Evolutionary conservation across 2,797 vertebrate genomes (phyloP).

Genomic region (Streptopelia turtur): DNA sequence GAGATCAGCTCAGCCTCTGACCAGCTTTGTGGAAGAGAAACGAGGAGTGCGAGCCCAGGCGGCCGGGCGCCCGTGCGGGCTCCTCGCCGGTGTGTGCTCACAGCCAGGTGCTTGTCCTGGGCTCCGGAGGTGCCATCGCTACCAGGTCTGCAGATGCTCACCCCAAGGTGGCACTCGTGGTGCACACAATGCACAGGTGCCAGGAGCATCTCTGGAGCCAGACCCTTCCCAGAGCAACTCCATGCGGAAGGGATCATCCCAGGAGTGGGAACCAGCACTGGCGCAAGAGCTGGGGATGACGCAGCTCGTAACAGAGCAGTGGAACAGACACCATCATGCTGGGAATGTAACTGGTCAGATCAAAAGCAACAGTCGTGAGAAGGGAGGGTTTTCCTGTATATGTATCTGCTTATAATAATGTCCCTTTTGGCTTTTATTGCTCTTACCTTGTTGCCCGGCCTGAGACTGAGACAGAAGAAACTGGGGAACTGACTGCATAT

Average conservation of each 20-base stretch:
- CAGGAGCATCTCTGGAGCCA: neutral
- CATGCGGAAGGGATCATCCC: accelerated
- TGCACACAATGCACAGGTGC: neutral
- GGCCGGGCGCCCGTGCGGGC: neutral
- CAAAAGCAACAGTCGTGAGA: neutral
- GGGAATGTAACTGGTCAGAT: neutral
- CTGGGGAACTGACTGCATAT: constrained; percentile 88
- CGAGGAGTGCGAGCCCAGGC: accelerated
- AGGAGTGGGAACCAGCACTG: neutral
- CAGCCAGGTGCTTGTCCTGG: accelerated
- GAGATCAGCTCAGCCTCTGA: accelerated
- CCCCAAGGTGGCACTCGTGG: constrained; percentile 72
- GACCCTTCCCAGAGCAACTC: neutral
- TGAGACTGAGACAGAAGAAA: constrained; percentile 93
- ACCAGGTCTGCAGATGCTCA: neutral
- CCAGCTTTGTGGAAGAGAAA: neutral
- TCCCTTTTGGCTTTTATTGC: neutral
- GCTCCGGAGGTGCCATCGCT: neutral
- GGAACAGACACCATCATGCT: neutral
- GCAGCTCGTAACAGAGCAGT: neutral
- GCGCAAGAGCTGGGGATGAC: neutral
- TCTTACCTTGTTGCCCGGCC: constrained; percentile 90
- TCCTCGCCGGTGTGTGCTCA: no score
- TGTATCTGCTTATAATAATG: neutral
- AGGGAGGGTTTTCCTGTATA: neutral